Evolutionary conservation across 2,113 vertebrate genomes (phyloP), one percentile per base, ranked within the genome.

Genomic region (Formicarius rufipectus): DNA sequence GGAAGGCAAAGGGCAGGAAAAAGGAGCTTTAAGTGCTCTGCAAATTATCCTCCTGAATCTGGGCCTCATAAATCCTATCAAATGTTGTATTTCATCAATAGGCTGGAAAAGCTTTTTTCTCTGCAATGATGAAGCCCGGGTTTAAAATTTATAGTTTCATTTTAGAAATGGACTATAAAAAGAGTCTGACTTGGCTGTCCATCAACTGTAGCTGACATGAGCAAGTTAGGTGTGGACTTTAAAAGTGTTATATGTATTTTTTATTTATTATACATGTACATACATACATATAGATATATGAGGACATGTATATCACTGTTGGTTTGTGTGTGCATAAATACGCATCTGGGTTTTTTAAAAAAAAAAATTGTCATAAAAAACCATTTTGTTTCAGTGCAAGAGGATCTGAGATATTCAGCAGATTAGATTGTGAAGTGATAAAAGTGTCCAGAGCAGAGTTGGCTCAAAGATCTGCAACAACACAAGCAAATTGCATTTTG

Each of bases 91-190:
- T 98, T 98, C 98, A 98, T 98, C 98, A 98, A 98, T 96, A 97
- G 97, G 94, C 97, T 98, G 84, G 95, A 96, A 98, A 97, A 97
- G 98, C 97, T 97, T 98, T 98, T 97, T 97, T 97, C 94, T 97
- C 93, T 93, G 93, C 95, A 97, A 97, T 97, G 97, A 98, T 98
- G 98, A 97, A 98, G 96, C 89, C 90, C 82, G 68, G 97, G 96
- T 98, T 98, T 97, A 95, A 98, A 98, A 98, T 98, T 98, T 98
- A 98, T 98, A 97, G 98, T 98, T 98, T 98, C 98, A 98, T 98
- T 98, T 98, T 97, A 97, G 98, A 98, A 98, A 99, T 98, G 98
- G 98, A 98, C 98, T 98, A 97, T 98, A 97, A 98, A 98, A 97
- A 97, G 95, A 97, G 96, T 95, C 97, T 97, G 97, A 97, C 97